A percentile compares a stretch with the other conserved stretches of the same genome.
Conservation (phyloP, 2,113 vertebrate species). For the Morone chrysops region DNA sequence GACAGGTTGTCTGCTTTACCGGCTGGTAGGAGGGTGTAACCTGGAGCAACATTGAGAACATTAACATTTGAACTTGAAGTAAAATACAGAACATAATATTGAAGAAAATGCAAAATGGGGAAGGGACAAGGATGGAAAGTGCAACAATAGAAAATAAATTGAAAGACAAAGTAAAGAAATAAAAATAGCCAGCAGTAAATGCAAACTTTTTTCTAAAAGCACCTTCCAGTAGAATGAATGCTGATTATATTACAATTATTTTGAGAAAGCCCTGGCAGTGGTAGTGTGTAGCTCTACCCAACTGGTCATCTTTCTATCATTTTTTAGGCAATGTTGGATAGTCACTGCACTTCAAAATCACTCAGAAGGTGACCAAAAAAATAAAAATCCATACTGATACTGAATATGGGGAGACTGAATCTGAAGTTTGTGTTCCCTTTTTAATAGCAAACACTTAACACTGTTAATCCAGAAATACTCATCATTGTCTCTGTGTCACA, state of each 20-base stretch:
- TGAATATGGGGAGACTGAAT: not conserved
- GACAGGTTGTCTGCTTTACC: constrained; percentile 91
- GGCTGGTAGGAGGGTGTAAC: constrained; percentile 86
- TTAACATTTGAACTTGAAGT: not conserved
- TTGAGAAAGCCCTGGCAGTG: too few species aligned
- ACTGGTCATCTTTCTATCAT: too few species aligned
- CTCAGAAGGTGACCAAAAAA: too few species aligned
- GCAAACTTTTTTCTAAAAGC: too few species aligned
- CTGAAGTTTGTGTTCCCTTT: not conserved
- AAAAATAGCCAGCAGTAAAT: too few species aligned
- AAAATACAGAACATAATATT: not conserved
- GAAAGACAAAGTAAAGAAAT: too few species aligned
- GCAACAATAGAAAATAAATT: not conserved
- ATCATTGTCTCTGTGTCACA: not conserved
- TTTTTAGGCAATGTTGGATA: too few species aligned
- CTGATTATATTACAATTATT: too few species aligned
- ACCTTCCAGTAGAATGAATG: too few species aligned
- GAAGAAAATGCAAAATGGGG: not conserved
- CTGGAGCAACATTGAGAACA: constrained; percentile 67
- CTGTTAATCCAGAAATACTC: not conserved
- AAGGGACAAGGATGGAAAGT: not conserved
- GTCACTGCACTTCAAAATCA: too few species aligned
- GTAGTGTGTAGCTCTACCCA: too few species aligned
- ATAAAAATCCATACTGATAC: not conserved
- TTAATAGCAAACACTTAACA: constrained; percentile 14